Base-by-base conservation (phyloP, 2,797 vertebrate genomes). In the Peromyscus attwateri region DNA sequence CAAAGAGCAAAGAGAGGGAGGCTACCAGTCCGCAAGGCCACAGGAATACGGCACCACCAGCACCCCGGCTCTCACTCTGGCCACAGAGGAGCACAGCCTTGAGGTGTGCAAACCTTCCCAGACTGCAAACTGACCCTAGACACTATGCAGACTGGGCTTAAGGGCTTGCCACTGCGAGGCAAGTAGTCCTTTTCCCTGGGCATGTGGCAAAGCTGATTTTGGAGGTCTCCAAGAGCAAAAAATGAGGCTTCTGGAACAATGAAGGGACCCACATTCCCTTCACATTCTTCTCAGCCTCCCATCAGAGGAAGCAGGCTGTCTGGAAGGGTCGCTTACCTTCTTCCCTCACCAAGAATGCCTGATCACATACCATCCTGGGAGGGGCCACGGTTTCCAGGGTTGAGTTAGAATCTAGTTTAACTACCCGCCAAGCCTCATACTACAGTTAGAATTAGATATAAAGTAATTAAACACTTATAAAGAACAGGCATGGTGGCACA, bases 41-140 rank as follows among this genome's bases (percentile, higher is more conserved):
- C 2, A 31, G 16, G 10, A 7, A 52, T 0, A 0, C 0, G 3
- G 13, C 21, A 3, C 11, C 10, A 34, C 37, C 60, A 55, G 73
- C 29, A 17, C 46, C 46, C 52, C 52, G 7, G 23, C 34, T 13
- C 57, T 71, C 66, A 64, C 25, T 75, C n/a, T 7, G n/a, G 82
- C n/a, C 34, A 46, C 29, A 9, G 29, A n/a, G 66, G 17, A 3
- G 6, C 34, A 31, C 34, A 4, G 14, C 12, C n/a, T 64, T 1
- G 1, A 49, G 29, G 55, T 88, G 23, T 11, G 70, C n/a, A 64
- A 13, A 9, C n/a, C n/a, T 62, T 46, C 29, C 77, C 25, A 57
- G 80, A n/a, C 60, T 83, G 55, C 16, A 75, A 27, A 46, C 27
- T 31, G 68, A 89, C 68, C 29, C 70, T 82, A 90, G 71, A 88